Percentiles rank a stretch among this genome's conserved stretches.
phyloP scores from a whole-genome alignment of 2,888 invertebrate species.

The Priocnemis perturbator region DNA sequence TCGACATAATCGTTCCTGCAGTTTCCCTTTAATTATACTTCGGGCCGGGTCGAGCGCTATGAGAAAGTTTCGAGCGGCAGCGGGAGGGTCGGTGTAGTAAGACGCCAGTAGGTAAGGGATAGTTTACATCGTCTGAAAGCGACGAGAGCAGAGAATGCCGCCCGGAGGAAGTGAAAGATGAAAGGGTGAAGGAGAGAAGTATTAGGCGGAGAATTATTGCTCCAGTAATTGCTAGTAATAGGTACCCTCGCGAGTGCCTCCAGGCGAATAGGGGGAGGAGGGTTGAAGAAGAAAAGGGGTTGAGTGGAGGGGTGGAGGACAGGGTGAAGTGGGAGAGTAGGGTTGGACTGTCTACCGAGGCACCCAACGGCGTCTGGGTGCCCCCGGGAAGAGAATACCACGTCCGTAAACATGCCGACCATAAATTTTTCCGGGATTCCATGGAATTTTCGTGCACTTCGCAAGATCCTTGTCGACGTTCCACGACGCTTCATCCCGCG shows the following conservation, averaged over 20 bases:
- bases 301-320: neutral
- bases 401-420: conserved; percentile 52
- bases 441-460: conserved; percentile 46
- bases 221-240: conserved; percentile 63
- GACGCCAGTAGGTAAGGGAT: conserved; percentile 23
- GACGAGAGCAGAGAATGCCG: conserved; percentile 39
- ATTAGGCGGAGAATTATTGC: conserved; percentile 62
- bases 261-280: neutral
- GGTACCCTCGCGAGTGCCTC: conserved; percentile 33
- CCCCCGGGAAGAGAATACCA: conserved; percentile 42
- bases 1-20: conserved; percentile 2
- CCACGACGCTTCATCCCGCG: conserved; percentile 37
- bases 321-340: conserved; percentile 34
- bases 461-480: conserved; percentile 38
- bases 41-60: conserved; percentile 24
- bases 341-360: conserved; percentile 29
- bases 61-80: conserved; percentile 34
- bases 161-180: conserved; percentile 43
- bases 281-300: conserved; percentile 14
- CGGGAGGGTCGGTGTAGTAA: conserved; percentile 2
- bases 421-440: conserved; percentile 58
- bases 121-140: conserved; percentile 37
- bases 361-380: neutral
- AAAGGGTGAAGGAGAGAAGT: conserved; percentile 47
- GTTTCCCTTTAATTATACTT: conserved; percentile 36